A percentile compares a stretch with the other conserved stretches of the same genome.
Conservation (phyloP, 1,140 invertebrate genomes). For the Acyrthosiphon pisum region DNA sequence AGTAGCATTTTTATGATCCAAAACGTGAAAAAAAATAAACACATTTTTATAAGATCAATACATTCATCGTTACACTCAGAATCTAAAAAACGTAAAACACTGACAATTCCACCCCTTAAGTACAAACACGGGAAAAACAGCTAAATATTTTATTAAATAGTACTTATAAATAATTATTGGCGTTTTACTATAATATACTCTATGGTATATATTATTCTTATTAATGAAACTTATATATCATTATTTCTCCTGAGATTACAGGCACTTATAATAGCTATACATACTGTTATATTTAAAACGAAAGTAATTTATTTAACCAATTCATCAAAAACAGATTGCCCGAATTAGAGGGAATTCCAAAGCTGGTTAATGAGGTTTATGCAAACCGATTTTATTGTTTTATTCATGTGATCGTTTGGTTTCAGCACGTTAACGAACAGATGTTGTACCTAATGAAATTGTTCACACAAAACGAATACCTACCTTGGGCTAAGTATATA, state of each 20-base stretch:
- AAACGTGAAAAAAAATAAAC: too few relatives aligned
- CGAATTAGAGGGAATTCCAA: neutral
- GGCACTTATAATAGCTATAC: neutral
- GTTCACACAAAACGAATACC: neutral
- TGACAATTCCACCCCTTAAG: neutral
- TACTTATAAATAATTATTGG: neutral
- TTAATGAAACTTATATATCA: neutral
- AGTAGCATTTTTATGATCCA: too few relatives aligned
- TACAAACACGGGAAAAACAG: neutral
- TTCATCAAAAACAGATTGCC: neutral
- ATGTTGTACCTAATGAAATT: slow-evolving; percentile 28
- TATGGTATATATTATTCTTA: neutral
- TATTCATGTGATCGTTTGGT: neutral
- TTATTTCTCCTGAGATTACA: neutral
- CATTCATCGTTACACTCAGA: too few relatives aligned
- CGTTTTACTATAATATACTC: neutral
- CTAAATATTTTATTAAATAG: neutral
- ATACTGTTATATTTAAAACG: neutral
- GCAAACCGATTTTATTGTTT: neutral
- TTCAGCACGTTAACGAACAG: slow-evolving; percentile 14
- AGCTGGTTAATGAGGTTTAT: neutral
- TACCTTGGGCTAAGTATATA: neutral
- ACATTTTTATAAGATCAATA: too few relatives aligned
- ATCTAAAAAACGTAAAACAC: too few relatives aligned
- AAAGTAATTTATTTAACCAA: neutral